Base-by-base conservation (phyloP, 1,140 invertebrate genomes). In the Pinna nobilis region DNA sequence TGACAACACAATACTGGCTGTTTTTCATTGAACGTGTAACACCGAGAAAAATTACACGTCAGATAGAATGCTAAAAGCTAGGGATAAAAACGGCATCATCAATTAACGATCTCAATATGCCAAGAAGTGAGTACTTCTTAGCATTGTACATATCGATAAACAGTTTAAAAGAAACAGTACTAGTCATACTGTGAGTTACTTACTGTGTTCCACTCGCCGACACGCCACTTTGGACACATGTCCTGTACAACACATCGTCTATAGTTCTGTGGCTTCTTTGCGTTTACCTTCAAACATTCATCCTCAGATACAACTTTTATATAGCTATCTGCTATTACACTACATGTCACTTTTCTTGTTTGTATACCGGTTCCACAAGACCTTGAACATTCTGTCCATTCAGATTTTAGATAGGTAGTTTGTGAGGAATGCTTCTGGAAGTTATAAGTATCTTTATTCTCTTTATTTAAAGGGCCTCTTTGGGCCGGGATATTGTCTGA, bases 311-410 rank as follows among this genome's bases (percentile, higher is more conserved):
- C 73, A 33, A 75, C 47, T 57, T 70, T 75, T 2, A 75, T 41
- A 51, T 50, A 75, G 15, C 44, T 59, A 59, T 57, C 49, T 23
- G 66, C 51, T 3, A 63, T 33, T 9, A 70, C 50, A 30, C 60
- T 65, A 55, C 73, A 75, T 6, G 50, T 59, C 13, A 70, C 67
- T 51, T 75, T 65, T 39, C 73, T 61, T 20, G 73, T 75, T 30
- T 75, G 73, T 35, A 70, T 32, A 11, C 73, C 73, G 11, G 20
- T 25, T 30, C 73, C 73, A 59, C 73, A 75, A 0, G 60, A 70
- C 20, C 61, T 64, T 7, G 73, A 75, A 65, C 73, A 75, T 13
- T 39, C 37, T 33, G 60, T 37, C 73, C 73, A 75, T 50, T 70
- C 72, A 50, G 60, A 35, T 18, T 51, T 69, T 25, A 65, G 65